Conservation (phyloP, 1,140 invertebrate species). For the Trialeurodes vaporariorum region DNA sequence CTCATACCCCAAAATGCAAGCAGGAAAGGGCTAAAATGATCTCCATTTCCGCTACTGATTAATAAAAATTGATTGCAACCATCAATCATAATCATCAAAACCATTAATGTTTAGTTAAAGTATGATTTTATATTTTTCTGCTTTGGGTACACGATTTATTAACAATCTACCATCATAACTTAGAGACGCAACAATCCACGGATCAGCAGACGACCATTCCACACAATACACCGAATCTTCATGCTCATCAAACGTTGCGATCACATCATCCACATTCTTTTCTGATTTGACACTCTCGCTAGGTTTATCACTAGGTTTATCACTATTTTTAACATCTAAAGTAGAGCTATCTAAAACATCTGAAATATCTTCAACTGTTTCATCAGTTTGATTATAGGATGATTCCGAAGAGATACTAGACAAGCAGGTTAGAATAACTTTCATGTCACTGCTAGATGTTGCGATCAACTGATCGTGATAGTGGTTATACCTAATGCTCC, state of each 20-base stretch:
- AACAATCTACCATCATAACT: constrained; percentile 92
- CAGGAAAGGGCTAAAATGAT: too few species aligned
- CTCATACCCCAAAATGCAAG: too few species aligned
- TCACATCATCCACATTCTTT: constrained; percentile 53
- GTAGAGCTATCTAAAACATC: constrained; percentile 32
- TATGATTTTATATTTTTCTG: constrained; percentile 83
- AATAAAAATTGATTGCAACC: too few species aligned
- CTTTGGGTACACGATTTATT: constrained; percentile 80
- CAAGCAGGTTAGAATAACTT: constrained; percentile 76
- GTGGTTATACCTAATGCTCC: constrained; percentile 72
- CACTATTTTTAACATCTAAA: constrained; percentile 24
- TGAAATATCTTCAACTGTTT: constrained; percentile 34
- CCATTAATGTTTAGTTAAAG: constrained; percentile 47
- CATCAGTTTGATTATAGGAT: constrained; percentile 36
- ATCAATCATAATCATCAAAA: too few species aligned
- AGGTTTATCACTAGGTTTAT: constrained; percentile 18
- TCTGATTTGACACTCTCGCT: background rate
- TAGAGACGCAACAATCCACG: constrained; percentile 95
- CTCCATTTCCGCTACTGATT: too few species aligned
- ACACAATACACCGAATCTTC: constrained; percentile 96
- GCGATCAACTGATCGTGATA: constrained; percentile 95
- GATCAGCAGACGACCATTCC: constrained; percentile 93
- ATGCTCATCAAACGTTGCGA: constrained; percentile 88
- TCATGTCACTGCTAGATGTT: constrained; percentile 86
- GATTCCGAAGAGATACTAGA: constrained; percentile 79